phyloP scores from a whole-genome alignment of 2,113 vertebrate genomes.

The Malurus alboscapulatus region DNA sequence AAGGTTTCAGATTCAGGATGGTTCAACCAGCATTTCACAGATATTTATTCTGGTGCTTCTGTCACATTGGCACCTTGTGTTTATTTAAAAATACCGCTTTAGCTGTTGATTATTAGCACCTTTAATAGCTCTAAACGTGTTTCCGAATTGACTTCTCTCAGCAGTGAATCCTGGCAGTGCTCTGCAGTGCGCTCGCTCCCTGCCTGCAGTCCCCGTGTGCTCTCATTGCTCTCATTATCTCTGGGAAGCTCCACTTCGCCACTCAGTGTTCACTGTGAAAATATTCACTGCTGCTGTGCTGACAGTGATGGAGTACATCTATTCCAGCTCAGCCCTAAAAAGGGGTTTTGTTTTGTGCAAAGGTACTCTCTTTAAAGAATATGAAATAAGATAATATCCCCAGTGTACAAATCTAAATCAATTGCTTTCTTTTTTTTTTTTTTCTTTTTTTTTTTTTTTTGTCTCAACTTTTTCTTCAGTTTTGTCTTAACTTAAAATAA shows the following conservation, averaged over 20 bases:
- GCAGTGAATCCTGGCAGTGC: background rate
- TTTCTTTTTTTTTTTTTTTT: no score
- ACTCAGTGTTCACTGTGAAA: constrained; percentile 4
- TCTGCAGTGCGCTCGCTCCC: background rate
- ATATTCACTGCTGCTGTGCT: background rate
- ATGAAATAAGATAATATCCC: background rate
- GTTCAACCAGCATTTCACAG: background rate
- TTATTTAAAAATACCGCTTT: background rate
- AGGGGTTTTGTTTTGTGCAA: background rate
- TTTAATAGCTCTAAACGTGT: background rate
- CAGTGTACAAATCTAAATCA: background rate
- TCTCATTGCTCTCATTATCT: background rate
- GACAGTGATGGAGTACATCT: background rate
- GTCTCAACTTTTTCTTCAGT: background rate
- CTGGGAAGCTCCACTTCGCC: constrained; percentile 26
- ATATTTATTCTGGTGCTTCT: background rate
- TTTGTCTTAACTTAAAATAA: background rate
- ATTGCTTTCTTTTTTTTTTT: accelerated
- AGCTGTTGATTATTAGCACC: background rate
- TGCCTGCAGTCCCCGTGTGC: background rate
- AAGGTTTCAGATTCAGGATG: background rate
- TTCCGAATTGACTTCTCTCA: background rate
- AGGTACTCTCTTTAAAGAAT: background rate
- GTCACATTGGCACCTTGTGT: background rate
- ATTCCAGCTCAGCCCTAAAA: background rate